Conservation (phyloP, 2,888 invertebrate species). For the Erebia palarica region DNA sequence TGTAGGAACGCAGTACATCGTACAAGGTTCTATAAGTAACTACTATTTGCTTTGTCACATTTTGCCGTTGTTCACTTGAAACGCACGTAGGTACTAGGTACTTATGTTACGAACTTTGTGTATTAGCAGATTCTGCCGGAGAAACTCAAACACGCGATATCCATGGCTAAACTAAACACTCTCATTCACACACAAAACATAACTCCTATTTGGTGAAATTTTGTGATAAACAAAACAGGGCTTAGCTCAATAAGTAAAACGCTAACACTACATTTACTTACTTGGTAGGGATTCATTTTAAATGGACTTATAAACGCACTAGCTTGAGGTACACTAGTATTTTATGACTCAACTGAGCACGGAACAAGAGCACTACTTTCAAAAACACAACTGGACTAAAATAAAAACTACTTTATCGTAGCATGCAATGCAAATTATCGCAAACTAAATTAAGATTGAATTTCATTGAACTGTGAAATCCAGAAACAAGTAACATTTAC, state of each 20-base stretch:
- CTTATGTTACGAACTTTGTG: background rate
- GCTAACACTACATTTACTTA: conserved; percentile 43
- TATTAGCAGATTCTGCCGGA: background rate
- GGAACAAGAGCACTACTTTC: background rate
- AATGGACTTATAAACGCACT: conserved; percentile 17
- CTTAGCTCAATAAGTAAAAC: conserved; percentile 3
- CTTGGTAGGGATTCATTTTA: conserved; percentile 72
- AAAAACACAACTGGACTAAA: conserved; percentile 3
- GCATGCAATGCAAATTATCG: no score
- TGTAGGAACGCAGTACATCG: no score
- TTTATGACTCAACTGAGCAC: conserved; percentile 4
- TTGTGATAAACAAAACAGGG: conserved; percentile 73
- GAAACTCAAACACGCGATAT: background rate
- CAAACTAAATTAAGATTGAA: no score
- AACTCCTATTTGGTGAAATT: conserved; percentile 28
- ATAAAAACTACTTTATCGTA: no score
- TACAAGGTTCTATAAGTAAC: no score
- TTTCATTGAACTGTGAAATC: no score
- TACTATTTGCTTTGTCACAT: no score
- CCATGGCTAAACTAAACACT: background rate
- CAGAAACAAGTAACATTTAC: no score
- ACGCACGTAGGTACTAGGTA: background rate
- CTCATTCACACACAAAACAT: background rate
- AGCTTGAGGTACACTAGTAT: conserved; percentile 7
- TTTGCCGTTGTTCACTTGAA: background rate